Percentiles rank a stretch among this genome's conserved stretches.
phyloP scores from a whole-genome alignment of 2,113 vertebrate species.

The Promerops cafer region DNA sequence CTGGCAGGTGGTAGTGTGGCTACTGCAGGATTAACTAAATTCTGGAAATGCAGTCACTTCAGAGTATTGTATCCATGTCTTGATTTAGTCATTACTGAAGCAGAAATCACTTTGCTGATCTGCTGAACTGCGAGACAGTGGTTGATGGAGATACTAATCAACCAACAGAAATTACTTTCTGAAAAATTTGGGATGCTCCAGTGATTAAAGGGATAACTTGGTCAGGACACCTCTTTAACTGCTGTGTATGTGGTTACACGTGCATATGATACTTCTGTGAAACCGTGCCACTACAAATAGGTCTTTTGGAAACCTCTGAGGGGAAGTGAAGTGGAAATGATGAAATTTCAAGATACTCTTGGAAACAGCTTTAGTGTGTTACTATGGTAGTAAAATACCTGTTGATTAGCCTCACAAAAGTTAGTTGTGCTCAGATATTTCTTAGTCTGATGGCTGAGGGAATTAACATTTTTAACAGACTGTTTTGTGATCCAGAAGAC shows the following conservation, averaged over 20 bases:
- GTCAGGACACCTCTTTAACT: neutral
- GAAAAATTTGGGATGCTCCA: neutral
- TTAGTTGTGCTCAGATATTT: neutral
- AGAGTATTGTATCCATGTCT: neutral
- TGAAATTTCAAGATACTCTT: neutral
- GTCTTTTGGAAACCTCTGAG: neutral
- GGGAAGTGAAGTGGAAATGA: neutral
- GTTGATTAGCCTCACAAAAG: neutral
- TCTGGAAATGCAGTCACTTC: constrained; percentile 17
- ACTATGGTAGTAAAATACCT: neutral
- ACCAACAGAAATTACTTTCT: neutral
- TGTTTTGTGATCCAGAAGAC: neutral
- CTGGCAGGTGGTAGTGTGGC: neutral
- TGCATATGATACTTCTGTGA: neutral
- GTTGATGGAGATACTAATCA: neutral
- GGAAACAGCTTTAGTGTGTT: neutral
- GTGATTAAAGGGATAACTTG: neutral
- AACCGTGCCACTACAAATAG: neutral
- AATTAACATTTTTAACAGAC: neutral
- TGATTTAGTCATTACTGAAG: constrained; percentile 5
- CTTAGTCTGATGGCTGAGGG: neutral
- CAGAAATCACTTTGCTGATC: neutral
- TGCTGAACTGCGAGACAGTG: neutral
- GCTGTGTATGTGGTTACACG: neutral
- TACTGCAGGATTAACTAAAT: constrained; percentile 12